Base-by-base conservation (phyloP, 2,797 vertebrate species). In the Clarias platycephalus region DNA sequence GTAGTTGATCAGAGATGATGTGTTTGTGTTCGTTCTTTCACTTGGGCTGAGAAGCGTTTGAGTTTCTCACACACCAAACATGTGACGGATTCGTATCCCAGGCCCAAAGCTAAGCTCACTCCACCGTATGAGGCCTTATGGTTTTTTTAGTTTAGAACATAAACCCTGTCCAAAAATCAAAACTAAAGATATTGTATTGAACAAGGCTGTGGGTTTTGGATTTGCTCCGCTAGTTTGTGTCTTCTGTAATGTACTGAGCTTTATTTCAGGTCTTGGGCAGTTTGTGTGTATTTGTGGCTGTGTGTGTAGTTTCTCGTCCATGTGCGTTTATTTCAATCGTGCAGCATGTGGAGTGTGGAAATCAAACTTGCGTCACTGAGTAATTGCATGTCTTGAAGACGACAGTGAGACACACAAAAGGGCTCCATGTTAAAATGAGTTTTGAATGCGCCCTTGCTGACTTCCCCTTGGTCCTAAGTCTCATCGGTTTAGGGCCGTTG, bases 261-360 rank as follows among this genome's bases (percentile, higher is more conserved):
- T 72, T 26, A 16, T 70, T 53, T 72, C 44, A 72, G 70, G 70
- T 49, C 40, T 72, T 72, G 24, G 44, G 24, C 44, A 26, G 16
- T 76, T 1, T 58, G 55, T 76, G 53, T 9, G 26, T 75, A 1
- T 72, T 5, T 72, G 24, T 72, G 24, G n/a, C 9, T 87, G 63
- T 92, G 92, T 92, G 92, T 87, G 82, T 37, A 13, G 16, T 91
- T 88, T 89, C 90, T 91, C 92, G 91, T 90, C 57, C 24, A 26
- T 72, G 70, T 71, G 37, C 5, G n/a, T 70, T 40, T 40, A 34
- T 72, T 16, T 75, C 15, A 28, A 12, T 75, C 89, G 92, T 94
- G 90, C 88, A 90, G 94, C 94, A 94, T 95, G 94, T 90, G 91
- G 85, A 90, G 89, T 95, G 93, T 90, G 91, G 84, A 89, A 89